phyloP scores from a whole-genome alignment of 2,797 vertebrate genomes.

The Rhabdomys pumilio region DNA sequence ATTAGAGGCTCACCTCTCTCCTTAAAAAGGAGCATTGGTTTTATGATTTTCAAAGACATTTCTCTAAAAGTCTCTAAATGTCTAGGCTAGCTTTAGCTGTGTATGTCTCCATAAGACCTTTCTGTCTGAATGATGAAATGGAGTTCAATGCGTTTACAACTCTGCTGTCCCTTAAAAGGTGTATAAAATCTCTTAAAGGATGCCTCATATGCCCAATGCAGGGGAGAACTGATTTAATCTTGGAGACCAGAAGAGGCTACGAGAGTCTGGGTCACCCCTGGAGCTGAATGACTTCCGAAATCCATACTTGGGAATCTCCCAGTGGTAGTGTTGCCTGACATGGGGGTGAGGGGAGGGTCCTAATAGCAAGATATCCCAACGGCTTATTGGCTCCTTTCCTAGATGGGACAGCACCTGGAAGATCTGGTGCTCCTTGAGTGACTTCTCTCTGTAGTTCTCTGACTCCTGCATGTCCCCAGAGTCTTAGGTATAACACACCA shows the following conservation, averaged over 20 bases:
- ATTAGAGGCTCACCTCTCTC: neutral
- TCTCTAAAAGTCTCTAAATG: conserved; percentile 37
- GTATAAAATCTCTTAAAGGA: neutral
- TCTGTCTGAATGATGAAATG: neutral
- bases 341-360: neutral
- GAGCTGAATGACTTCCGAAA: neutral
- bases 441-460: neutral
- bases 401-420: neutral
- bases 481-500: rapidly evolving
- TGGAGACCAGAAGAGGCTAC: neutral
- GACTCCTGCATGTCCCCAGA: neutral
- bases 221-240: neutral
- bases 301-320: no score
- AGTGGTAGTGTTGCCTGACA: neutral
- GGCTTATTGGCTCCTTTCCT: neutral
- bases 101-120: neutral
- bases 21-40: neutral
- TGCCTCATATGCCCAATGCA: neutral
- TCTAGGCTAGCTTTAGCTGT: conserved; percentile 36
- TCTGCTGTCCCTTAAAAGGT: neutral
- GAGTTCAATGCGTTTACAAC: neutral
- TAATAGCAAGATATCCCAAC: neutral
- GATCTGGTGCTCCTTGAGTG: no score
- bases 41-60: conserved; percentile 22
- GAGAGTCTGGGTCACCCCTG: neutral